These are phyloP conservation scores for Ploceus nigricollis DNA, from an alignment of 2,113 vertebrate genomes.

Conservation along the genomic window DNA sequence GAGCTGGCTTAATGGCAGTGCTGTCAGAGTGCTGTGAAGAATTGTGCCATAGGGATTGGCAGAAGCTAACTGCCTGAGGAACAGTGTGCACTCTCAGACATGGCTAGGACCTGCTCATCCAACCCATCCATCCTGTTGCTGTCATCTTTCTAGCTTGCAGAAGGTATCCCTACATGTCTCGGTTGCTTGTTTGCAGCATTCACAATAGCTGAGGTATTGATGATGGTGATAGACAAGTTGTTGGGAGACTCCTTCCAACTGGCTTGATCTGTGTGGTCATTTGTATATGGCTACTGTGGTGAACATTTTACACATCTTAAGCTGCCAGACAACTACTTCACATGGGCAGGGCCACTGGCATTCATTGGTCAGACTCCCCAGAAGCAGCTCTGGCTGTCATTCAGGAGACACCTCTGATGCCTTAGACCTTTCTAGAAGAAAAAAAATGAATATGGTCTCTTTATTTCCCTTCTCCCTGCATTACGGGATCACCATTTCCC, in stretches of 20 bases:
- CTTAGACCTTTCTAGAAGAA: neutral
- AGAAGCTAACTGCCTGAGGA: neutral
- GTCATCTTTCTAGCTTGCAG: neutral
- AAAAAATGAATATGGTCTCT: neutral
- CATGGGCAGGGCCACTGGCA: neutral
- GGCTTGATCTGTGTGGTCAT: neutral
- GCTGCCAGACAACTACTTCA: neutral
- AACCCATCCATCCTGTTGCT: neutral
- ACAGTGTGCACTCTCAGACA: accelerated
- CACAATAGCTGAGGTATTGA: neutral
- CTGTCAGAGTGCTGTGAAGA: neutral
- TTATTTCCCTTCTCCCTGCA: slow-evolving; percentile 20
- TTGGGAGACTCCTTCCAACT: neutral
- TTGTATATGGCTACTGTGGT: neutral
- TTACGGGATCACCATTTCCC: slow-evolving; percentile 41
- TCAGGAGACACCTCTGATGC: neutral
- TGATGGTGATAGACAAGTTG: neutral
- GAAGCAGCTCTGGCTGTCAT: neutral
- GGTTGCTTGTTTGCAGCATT: neutral
- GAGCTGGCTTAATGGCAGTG: neutral
- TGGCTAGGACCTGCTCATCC: neutral
- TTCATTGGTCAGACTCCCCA: neutral
- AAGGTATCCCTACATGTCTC: neutral
- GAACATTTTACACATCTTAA: neutral
- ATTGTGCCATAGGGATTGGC: neutral